A percentile compares a stretch with the other conserved stretches of the same genome.
These are phyloP conservation scores for Zeuzera pyrina DNA, from an alignment of 2,888 invertebrate species.

Conservation along the genomic window DNA sequence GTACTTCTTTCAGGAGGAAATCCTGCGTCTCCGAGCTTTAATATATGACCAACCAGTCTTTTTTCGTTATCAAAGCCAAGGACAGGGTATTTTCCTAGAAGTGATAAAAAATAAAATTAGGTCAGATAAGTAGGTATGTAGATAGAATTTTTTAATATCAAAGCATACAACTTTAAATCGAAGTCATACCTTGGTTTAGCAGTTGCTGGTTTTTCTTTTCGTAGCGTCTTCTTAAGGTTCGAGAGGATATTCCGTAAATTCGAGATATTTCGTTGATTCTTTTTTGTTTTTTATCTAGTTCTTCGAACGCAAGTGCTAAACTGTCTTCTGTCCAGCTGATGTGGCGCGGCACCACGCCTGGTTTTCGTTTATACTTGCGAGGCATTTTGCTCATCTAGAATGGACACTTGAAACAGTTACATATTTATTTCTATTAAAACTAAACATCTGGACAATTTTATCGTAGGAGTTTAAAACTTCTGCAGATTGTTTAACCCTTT, in stretches of 20 bases:
- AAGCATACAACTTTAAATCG: conserved; percentile 7
- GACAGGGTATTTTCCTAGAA: conserved; percentile 5
- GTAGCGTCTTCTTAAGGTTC: conserved; percentile 17
- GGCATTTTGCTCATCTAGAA: too few relatives aligned
- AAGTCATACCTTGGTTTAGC: conserved; percentile 12
- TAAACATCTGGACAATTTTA: not conserved
- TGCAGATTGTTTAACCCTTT: too few relatives aligned
- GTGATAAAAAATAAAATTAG: conserved; percentile 7
- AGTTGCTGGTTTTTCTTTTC: conserved; percentile 16
- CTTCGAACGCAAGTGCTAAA: conserved; percentile 15
- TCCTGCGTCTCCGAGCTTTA: conserved; percentile 14
- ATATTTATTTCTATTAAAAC: not conserved
- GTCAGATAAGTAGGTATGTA: conserved; percentile 11
- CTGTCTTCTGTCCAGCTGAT: conserved; percentile 18
- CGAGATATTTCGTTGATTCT: conserved; percentile 16
- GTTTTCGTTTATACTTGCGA: conserved; percentile 10
- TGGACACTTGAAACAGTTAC: not conserved
- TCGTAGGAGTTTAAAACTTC: too few relatives aligned
- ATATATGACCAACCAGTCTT: conserved; percentile 13
- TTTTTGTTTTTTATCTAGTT: conserved; percentile 13
- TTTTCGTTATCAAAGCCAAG: conserved; percentile 11
- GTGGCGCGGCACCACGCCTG: conserved; percentile 14
- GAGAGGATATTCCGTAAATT: conserved; percentile 14
- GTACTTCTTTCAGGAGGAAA: conserved; percentile 13
- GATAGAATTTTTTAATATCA: conserved; percentile 9